Percentiles rank a stretch among this genome's conserved stretches.
Conservation (phyloP, 2,113 vertebrate species). For the Hypocryptadius cinnamomeus region DNA sequence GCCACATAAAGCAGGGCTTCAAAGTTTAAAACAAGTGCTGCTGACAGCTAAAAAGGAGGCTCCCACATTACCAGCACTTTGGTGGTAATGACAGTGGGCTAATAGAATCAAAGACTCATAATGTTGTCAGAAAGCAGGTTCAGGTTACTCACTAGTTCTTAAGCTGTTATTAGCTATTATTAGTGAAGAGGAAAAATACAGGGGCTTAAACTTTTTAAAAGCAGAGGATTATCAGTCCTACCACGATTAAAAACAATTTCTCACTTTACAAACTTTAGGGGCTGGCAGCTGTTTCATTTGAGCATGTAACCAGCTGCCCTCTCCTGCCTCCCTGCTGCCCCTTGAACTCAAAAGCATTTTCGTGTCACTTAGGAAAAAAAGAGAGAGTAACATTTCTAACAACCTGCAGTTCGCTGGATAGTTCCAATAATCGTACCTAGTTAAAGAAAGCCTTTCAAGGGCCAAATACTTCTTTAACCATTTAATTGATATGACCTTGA, state of each 20-base stretch:
- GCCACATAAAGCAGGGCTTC: constrained; percentile 20
- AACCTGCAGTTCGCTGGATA: constrained; percentile 36
- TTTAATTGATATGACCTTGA: constrained; percentile 73
- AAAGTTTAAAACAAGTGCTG: constrained; percentile 23
- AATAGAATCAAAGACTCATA: constrained; percentile 55
- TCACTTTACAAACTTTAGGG: constrained; percentile 51
- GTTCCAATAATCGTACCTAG: constrained; percentile 43
- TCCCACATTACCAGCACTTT: constrained; percentile 36
- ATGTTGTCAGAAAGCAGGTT: constrained; percentile 47
- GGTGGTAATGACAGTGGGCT: constrained; percentile 53
- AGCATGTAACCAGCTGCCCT: constrained; percentile 51
- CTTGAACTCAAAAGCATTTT: constrained; percentile 66
- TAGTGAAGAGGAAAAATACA: constrained; percentile 43
- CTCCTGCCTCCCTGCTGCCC: constrained; percentile 49
- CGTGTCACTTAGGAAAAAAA: constrained; percentile 44
- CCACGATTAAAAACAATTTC: constrained; percentile 65
- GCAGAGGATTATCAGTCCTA: constrained; percentile 57
- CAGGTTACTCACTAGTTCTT: constrained; percentile 44
- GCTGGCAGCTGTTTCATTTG: constrained; percentile 63
- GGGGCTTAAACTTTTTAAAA: constrained; percentile 57
- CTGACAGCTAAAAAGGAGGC: constrained; percentile 50
- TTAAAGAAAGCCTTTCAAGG: constrained; percentile 51
- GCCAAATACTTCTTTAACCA: constrained; percentile 60
- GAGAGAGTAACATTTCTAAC: constrained; percentile 45
- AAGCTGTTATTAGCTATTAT: constrained; percentile 62